These are phyloP conservation scores for Varroa destructor DNA, from an alignment of 1,140 invertebrate species.

Conservation along the genomic window DNA sequence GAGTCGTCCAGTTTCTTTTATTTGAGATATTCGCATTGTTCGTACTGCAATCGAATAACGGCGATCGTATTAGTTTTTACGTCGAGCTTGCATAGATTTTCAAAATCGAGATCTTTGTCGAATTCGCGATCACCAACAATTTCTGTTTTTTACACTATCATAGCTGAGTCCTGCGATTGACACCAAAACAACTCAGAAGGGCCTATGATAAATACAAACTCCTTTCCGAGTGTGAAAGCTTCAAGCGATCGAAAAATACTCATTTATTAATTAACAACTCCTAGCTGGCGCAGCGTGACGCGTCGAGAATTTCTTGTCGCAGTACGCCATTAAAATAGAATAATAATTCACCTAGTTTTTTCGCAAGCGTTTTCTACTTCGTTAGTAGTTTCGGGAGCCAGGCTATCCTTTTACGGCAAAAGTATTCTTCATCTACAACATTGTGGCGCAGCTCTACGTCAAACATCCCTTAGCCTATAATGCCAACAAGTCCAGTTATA, in stretches of 20 bases:
- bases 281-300: constrained; percentile 62
- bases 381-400: no score
- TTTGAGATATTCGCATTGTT: constrained; percentile 85
- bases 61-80: constrained; percentile 66
- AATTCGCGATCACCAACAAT: constrained; percentile 82
- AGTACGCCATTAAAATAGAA: constrained; percentile 87
- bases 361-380: no score
- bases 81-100: constrained; percentile 71
- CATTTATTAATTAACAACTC: constrained; percentile 86
- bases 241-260: constrained; percentile 85
- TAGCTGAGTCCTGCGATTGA: constrained; percentile 80
- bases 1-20: constrained; percentile 81
- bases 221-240: constrained; percentile 89
- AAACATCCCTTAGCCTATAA: no score
- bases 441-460: no score
- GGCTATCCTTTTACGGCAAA: no score
- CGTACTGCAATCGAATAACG: constrained; percentile 65
- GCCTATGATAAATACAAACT: constrained; percentile 71
- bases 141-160: constrained; percentile 60
- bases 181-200: constrained; percentile 77
- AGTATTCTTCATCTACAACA: no score
- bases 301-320: constrained; percentile 73
- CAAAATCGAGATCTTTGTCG: constrained; percentile 74
- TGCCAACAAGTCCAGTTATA: no score
- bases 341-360: constrained; percentile 43